phyloP scores from a whole-genome alignment of 2,113 vertebrate species.

The Embiotoca jacksoni region DNA sequence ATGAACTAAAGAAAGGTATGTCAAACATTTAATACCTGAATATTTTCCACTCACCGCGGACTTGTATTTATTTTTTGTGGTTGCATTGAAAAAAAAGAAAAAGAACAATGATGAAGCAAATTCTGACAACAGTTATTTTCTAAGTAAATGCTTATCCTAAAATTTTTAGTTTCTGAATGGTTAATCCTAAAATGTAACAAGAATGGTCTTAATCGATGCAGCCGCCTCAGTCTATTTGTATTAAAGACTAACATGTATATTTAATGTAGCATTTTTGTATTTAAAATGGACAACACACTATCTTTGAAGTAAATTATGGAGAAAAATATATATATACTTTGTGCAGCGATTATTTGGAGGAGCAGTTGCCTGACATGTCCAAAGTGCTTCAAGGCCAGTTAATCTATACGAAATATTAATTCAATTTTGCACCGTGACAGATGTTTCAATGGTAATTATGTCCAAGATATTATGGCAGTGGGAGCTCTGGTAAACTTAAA shows the following conservation, averaged over 20 bases:
- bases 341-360: constrained; percentile 93
- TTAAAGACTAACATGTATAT: constrained; percentile 99
- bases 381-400: constrained; percentile 83
- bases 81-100: constrained; percentile 79
- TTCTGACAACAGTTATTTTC: constrained; percentile 86
- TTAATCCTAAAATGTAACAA: constrained; percentile 89
- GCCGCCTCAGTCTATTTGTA: constrained; percentile 94
- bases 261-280: constrained; percentile 99
- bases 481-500: constrained; percentile 10
- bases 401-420: constrained; percentile 74
- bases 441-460: constrained; percentile 57
- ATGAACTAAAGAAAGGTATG: constrained; percentile 99
- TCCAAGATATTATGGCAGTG: constrained; percentile 16
- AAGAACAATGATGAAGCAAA: constrained; percentile 74
- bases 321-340: constrained; percentile 84
- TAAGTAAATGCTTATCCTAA: constrained; percentile 88
- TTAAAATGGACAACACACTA: constrained; percentile 99
- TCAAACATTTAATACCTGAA: constrained; percentile 97
- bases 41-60: constrained; percentile 83
- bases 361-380: constrained; percentile 70
- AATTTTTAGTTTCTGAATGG: constrained; percentile 90
- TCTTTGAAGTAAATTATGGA: constrained; percentile 99
- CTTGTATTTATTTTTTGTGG: constrained; percentile 87
- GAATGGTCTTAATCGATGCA: constrained; percentile 93
- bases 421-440: constrained; percentile 67